Evolutionary conservation across 2,113 vertebrate species (phyloP).

Genomic region (Thinocorus orbignyianus): DNA sequence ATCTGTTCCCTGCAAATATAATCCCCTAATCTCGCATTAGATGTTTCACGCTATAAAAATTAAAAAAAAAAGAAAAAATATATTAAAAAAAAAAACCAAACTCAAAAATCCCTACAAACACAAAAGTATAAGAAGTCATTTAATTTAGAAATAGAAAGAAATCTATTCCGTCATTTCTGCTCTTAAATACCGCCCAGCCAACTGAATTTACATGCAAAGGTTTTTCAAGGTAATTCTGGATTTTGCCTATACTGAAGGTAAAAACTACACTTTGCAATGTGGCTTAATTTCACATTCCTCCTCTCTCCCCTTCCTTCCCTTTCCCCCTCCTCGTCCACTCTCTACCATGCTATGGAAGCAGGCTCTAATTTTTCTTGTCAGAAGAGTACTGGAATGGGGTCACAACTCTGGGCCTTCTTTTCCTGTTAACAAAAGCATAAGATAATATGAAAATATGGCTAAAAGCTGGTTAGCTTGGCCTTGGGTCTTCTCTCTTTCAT

Average conservation of each 20-base stretch:
- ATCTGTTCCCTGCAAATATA: conserved; percentile 9
- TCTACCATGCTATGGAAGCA: background rate
- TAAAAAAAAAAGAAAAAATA: background rate
- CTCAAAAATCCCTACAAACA: background rate
- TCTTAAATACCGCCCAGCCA: background rate
- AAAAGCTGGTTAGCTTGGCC: background rate
- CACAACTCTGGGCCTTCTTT: background rate
- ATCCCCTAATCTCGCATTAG: conserved; percentile 11
- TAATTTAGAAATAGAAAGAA: background rate
- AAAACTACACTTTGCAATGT: background rate
- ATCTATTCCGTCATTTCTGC: background rate
- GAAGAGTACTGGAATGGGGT: background rate
- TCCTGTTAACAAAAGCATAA: background rate
- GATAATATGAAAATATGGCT: background rate
- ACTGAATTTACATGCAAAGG: background rate
- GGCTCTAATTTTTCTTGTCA: background rate
- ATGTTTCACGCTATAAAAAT: background rate
- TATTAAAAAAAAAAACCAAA: background rate
- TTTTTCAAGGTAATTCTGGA: background rate
- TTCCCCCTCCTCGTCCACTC: background rate
- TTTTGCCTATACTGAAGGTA: background rate
- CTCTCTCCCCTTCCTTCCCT: background rate
- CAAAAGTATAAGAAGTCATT: background rate
- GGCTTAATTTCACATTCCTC: background rate
- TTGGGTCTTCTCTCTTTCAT: background rate